Base-by-base conservation (phyloP, 2,888 invertebrate genomes). In the Scaptomyza flava region DNA sequence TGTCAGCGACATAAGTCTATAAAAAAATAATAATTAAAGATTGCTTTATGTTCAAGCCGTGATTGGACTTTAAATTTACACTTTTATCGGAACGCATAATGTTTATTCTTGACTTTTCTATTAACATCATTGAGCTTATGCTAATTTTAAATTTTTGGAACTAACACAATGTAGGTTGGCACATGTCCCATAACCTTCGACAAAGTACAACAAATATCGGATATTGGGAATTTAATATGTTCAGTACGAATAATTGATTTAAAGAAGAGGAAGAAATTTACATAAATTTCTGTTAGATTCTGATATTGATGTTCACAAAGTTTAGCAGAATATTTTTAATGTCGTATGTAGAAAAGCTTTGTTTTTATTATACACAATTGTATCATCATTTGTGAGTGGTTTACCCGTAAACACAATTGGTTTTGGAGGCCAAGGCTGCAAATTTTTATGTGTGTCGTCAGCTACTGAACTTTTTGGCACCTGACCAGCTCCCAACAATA, bases 351-450 rank as follows among this genome's bases (percentile, higher is more conserved):
- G 23, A 23, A 3, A 23, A 23, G 3, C 23, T 23, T 23, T 23
- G 23, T 23, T 23, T 23, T 27, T 27, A 6, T 27, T 27, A 1
- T 27, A 27, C 0, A 6, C 27, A 27, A 27, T 27, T 27, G 27
- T 27, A 27, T 27, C 6, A 27, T 27, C 6, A 27, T 27, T 27
- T 17, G 46, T 51, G 12, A 34, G 41, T 50, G 14, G 41, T 56
- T 51, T 54, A 53, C 33, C 50, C 36, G 23, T 52, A 56, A 59
- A 38, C 48, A 41, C 47, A 74, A 52, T 66, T 72, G 66, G 60
- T 54, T 79, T 81, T 83, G 75, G 77, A 79, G 88, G 89, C 79
- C 88, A 89, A 87, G 84, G 87, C 66, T 72, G 50, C 31, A 42
- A 17, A 17, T 12, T 56, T 6, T 65, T 48, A 53, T 61, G 56